Conservation (phyloP, 1,140 invertebrate genomes). For the Eupristina koningsbergeri region DNA sequence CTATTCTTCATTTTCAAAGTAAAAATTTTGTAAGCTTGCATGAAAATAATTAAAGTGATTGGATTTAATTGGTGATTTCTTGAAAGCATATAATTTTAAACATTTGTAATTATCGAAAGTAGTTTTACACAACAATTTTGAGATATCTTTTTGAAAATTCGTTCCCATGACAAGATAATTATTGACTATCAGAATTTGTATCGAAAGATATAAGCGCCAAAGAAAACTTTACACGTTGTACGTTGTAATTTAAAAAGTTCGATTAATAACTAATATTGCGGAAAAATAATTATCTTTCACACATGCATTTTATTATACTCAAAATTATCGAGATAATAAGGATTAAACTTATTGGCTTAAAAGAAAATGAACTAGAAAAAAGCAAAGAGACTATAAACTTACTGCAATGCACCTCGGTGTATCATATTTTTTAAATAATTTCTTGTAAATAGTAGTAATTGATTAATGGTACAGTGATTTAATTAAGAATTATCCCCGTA, state of each 20-base stretch:
- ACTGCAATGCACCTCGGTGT: no score
- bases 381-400: no score
- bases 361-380: not conserved
- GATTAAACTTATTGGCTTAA: not conserved
- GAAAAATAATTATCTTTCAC: not conserved
- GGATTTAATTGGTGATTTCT: constrained; percentile 19
- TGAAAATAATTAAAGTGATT: constrained; percentile 16
- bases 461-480: no score
- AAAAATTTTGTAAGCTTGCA: not conserved
- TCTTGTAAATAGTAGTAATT: no score
- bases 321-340: not conserved
- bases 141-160: not conserved
- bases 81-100: constrained; percentile 26
- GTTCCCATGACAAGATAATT: constrained; percentile 37
- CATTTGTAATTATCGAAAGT: constrained; percentile 34
- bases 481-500: no score
- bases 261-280: not conserved
- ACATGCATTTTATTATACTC: not conserved
- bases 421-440: no score
- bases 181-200: constrained; percentile 14
- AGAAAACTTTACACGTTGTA: constrained; percentile 3
- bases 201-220: not conserved
- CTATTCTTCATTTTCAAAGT: not conserved
- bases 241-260: not conserved
- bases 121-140: constrained; percentile 16